A percentile compares a stretch with the other conserved stretches of the same genome.
Evolutionary conservation across 2,113 vertebrate genomes (phyloP).

Genomic region (Rallus limicola): DNA sequence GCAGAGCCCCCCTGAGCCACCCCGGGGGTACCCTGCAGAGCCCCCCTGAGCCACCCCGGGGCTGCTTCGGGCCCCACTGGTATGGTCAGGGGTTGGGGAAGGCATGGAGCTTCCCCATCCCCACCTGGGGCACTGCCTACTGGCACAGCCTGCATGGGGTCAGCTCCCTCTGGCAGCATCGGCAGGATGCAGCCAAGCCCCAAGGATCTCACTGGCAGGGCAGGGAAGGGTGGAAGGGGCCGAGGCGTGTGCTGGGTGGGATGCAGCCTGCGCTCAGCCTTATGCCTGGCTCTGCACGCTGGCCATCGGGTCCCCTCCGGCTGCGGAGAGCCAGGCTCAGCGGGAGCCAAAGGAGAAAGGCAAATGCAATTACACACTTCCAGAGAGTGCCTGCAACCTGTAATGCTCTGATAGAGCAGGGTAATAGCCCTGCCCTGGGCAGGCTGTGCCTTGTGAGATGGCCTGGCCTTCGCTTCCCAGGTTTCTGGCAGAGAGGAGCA

Average conservation of each 20-base stretch:
- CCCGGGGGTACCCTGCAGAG: background rate
- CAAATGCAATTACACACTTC: background rate
- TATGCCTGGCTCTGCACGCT: background rate
- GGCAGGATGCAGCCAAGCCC: accelerated
- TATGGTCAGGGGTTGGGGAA: background rate
- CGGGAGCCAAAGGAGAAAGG: background rate
- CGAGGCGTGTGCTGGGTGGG: background rate
- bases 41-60: background rate
- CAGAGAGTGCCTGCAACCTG: background rate
- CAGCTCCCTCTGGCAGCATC: background rate
- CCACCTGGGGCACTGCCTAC: background rate
- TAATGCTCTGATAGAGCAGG: background rate
- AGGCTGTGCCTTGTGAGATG: background rate
- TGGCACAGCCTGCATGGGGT: accelerated
- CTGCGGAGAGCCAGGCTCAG: background rate
- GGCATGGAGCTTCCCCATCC: accelerated
- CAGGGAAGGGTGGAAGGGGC: background rate
- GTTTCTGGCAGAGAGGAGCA: background rate
- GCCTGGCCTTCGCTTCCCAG: background rate
- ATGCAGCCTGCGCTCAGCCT: background rate
- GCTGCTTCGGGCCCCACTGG: background rate
- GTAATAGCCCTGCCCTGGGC: background rate
- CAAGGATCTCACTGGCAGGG: background rate
- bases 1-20: background rate
- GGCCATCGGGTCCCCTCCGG: accelerated